Evolutionary conservation across 2,113 vertebrate species (phyloP).

Genomic region (Triplophysa rosa): DNA sequence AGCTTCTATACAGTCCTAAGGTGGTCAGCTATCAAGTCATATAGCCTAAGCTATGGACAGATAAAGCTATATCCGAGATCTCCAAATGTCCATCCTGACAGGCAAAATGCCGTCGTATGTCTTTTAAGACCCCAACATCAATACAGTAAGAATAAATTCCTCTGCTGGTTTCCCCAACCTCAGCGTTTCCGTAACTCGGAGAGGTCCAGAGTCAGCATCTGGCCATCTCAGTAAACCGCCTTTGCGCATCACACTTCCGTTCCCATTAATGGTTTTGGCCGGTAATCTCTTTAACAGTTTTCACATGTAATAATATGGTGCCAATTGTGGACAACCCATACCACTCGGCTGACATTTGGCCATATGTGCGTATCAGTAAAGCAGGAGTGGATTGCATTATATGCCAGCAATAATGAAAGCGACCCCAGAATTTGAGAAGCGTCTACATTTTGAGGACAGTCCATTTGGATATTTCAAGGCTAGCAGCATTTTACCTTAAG

Average conservation of each 20-base stretch:
- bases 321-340: slow-evolving; percentile 24
- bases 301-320: slow-evolving; percentile 42
- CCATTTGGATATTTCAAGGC: not conserved
- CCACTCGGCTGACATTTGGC: slow-evolving; percentile 13
- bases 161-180: slow-evolving; percentile 39
- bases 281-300: slow-evolving; percentile 47
- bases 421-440: not conserved
- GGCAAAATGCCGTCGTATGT: slow-evolving; percentile 51
- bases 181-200: slow-evolving; percentile 49
- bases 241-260: slow-evolving; percentile 43
- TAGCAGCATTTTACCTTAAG: not conserved
- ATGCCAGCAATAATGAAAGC: not conserved
- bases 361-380: slow-evolving; percentile 29
- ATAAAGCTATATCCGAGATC: slow-evolving; percentile 26
- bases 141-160: slow-evolving; percentile 44
- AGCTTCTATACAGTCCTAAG: not conserved
- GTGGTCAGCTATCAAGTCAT: slow-evolving; percentile 1
- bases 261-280: slow-evolving; percentile 40
- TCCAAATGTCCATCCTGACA: slow-evolving; percentile 35
- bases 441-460: not conserved
- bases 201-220: slow-evolving; percentile 46
- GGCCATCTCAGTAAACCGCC: slow-evolving; percentile 46
- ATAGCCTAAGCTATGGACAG: not conserved
- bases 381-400: slow-evolving; percentile 15
- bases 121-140: slow-evolving; percentile 41